These are phyloP conservation scores for Drosophila orena DNA, from an alignment of 1,140 invertebrate species.

Conservation along the genomic window DNA sequence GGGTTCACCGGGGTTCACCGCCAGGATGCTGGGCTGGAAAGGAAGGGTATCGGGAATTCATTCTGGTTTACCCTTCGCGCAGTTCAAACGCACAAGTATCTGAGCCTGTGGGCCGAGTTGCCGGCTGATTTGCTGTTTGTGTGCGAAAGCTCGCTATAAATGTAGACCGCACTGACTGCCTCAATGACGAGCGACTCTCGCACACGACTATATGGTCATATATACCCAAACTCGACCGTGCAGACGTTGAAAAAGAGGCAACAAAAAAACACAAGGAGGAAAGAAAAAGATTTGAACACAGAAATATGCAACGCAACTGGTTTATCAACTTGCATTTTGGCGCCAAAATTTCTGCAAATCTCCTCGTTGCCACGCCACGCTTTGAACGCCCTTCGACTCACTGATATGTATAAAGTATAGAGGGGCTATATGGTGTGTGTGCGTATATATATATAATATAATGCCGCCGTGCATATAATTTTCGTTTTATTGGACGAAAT, in stretches of 20 bases:
- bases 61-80: slow-evolving; percentile 26
- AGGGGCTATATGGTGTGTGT: not conserved
- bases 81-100: slow-evolving; percentile 71
- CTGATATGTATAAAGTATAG: not conserved
- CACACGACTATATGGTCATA: not conserved
- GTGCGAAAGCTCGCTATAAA: slow-evolving; percentile 60
- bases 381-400: slow-evolving; percentile 70
- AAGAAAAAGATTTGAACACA: slow-evolving; percentile 56
- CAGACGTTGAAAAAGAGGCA: slow-evolving; percentile 66
- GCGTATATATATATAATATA: slow-evolving; percentile 33
- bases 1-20: slow-evolving; percentile 1
- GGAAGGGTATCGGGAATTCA: slow-evolving; percentile 31
- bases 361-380: slow-evolving; percentile 65
- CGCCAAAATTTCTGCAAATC: slow-evolving; percentile 83
- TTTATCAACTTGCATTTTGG: slow-evolving; percentile 84
- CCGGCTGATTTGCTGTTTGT: slow-evolving; percentile 2
- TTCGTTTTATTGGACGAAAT: slow-evolving; percentile 79
- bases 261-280: slow-evolving; percentile 17
- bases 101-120: slow-evolving; percentile 21
- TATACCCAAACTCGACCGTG: slow-evolving; percentile 5
- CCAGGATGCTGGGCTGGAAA: not conserved
- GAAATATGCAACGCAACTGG: slow-evolving; percentile 81
- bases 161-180: slow-evolving; percentile 70
- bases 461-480: slow-evolving; percentile 73
- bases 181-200: slow-evolving; percentile 62